A percentile compares a stretch with the other conserved stretches of the same genome.
These are phyloP conservation scores for Plutella xylostella DNA, from an alignment of 2,888 invertebrate species.

Conservation along the genomic window DNA sequence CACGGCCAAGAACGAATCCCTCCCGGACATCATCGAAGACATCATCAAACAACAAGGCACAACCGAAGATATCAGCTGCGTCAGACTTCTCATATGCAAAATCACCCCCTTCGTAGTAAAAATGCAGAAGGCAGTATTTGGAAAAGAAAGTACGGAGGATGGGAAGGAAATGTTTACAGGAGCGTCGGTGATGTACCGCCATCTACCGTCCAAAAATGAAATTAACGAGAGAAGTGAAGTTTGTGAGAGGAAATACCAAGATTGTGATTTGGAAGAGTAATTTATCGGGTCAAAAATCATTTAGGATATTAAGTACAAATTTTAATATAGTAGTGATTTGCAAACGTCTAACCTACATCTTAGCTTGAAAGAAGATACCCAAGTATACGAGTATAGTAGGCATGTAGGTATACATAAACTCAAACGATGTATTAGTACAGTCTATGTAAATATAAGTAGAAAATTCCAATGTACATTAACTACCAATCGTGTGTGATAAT, in stretches of 20 bases:
- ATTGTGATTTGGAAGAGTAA: slow-evolving; percentile 45
- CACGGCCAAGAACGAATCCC: slow-evolving; percentile 71
- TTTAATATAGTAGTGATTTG: too few species aligned
- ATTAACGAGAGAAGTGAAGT: slow-evolving; percentile 69
- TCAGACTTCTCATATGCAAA: slow-evolving; percentile 81
- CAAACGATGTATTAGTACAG: too few species aligned
- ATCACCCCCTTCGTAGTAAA: slow-evolving; percentile 80
- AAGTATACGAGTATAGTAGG: too few species aligned
- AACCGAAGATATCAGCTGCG: slow-evolving; percentile 74
- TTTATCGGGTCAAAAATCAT: too few species aligned
- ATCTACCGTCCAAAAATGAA: slow-evolving; percentile 72
- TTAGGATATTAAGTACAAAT: too few species aligned
- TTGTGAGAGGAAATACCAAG: slow-evolving; percentile 72
- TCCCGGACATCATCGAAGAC: slow-evolving; percentile 73
- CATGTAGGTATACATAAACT: too few species aligned
- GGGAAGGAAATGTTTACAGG: slow-evolving; percentile 34
- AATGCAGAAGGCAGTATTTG: slow-evolving; percentile 79
- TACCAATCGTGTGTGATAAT: too few species aligned
- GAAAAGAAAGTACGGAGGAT: slow-evolving; percentile 32
- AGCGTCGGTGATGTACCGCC: slow-evolving; percentile 64
- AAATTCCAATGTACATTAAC: too few species aligned
- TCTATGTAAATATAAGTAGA: too few species aligned
- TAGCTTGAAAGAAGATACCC: too few species aligned
- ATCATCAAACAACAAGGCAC: slow-evolving; percentile 65
- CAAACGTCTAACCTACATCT: too few species aligned